These are phyloP conservation scores for Illadopsis cleaveri DNA, from an alignment of 2,113 vertebrate species.

Conservation along the genomic window DNA sequence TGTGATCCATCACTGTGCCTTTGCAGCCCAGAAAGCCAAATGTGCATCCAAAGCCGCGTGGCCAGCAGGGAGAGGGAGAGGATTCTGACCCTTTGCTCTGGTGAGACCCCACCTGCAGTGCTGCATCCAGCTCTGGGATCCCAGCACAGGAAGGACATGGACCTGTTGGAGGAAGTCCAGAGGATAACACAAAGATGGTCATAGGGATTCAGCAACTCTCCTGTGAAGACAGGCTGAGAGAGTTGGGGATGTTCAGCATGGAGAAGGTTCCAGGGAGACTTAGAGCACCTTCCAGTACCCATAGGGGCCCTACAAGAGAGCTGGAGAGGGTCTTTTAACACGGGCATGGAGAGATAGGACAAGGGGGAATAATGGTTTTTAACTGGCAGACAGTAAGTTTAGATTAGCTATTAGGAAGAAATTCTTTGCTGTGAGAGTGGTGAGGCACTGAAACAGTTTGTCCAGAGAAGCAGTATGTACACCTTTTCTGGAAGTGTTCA, in stretches of 20 bases:
- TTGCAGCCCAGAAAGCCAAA: neutral
- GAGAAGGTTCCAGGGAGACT: neutral
- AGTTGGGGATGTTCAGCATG: neutral
- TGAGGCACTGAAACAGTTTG: neutral
- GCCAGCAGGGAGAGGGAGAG: neutral
- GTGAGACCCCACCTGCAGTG: neutral
- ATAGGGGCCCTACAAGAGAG: neutral
- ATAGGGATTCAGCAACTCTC: neutral
- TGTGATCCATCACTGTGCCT: neutral
- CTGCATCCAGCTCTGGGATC: neutral
- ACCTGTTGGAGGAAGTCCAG: neutral
- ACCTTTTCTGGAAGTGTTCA: neutral
- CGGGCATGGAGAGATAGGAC: neutral
- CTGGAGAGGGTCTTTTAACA: neutral
- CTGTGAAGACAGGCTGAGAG: neutral
- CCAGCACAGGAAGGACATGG: neutral
- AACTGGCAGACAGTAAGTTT: neutral
- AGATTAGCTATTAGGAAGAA: neutral
- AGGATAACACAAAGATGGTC: no score
- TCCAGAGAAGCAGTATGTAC: neutral
- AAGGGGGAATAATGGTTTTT: neutral
- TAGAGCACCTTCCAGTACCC: neutral
- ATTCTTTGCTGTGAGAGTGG: neutral
- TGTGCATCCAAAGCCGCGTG: rapidly evolving
- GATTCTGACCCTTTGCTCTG: neutral